These are phyloP conservation scores for Lerema accius DNA, from an alignment of 1,140 invertebrate species.

Conservation along the genomic window DNA sequence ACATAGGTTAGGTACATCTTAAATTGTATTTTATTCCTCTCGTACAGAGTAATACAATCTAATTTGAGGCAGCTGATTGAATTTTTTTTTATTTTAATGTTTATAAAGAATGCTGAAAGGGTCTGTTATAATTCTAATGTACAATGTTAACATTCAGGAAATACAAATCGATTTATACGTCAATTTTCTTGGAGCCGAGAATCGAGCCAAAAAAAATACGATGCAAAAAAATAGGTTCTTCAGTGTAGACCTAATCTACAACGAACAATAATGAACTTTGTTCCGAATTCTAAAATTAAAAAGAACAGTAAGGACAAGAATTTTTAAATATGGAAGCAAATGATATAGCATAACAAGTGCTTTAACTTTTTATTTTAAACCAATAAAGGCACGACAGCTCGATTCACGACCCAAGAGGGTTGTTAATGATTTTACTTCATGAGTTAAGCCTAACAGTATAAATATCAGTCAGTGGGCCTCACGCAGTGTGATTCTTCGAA, in stretches of 20 bases:
- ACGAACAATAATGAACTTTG: no score
- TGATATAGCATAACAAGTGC: neutral
- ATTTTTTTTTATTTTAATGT: no score
- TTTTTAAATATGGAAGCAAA: neutral
- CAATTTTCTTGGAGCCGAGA: no score
- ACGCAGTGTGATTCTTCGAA: slow-evolving; percentile 15
- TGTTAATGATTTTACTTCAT: slow-evolving; percentile 37
- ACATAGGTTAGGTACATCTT: slow-evolving; percentile 8
- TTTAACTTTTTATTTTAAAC: neutral
- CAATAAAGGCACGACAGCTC: neutral
- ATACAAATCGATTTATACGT: no score
- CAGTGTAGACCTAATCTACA: no score
- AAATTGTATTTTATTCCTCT: neutral
- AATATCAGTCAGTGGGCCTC: slow-evolving; percentile 50
- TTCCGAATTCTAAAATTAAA: no score
- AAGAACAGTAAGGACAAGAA: neutral
- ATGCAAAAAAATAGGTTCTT: no score
- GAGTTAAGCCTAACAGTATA: slow-evolving; percentile 46
- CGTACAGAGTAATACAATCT: slow-evolving; percentile 20
- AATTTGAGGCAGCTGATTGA: slow-evolving; percentile 8
- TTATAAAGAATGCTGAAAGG: no score
- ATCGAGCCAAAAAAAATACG: no score
- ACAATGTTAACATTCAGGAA: no score
- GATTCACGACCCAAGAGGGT: neutral
- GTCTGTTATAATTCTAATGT: no score